phyloP scores from a whole-genome alignment of 1,140 invertebrate species.

The Asbolus verrucosus region DNA sequence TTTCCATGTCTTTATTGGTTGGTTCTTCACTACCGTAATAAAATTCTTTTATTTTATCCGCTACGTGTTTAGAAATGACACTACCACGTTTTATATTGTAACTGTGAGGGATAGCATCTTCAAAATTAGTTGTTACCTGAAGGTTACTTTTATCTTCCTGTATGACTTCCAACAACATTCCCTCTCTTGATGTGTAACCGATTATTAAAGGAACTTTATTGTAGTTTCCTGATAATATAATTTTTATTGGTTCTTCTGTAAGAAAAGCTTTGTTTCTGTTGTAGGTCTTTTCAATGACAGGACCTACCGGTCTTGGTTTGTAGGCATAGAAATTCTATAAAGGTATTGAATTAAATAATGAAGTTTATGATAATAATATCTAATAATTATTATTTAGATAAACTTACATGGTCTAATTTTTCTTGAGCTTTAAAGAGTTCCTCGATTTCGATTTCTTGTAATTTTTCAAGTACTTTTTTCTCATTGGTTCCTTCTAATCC shows the following conservation, averaged over 20 bases:
- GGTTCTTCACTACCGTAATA: constrained; percentile 69
- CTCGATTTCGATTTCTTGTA: constrained; percentile 62
- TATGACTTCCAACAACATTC: constrained; percentile 61
- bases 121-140: constrained; percentile 66
- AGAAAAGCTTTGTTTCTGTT: constrained; percentile 65
- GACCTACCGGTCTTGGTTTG: constrained; percentile 68
- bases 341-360: constrained; percentile 57
- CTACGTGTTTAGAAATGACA: constrained; percentile 64
- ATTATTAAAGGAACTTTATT: constrained; percentile 69
- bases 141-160: constrained; percentile 59
- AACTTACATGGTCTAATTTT: constrained; percentile 61
- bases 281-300: constrained; percentile 67
- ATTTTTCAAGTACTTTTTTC: constrained; percentile 52
- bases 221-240: constrained; percentile 61
- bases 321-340: too few species aligned
- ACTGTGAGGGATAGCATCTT: constrained; percentile 65
- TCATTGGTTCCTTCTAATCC: constrained; percentile 49
- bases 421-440: constrained; percentile 60
- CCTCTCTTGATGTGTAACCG: constrained; percentile 65
- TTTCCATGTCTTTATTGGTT: constrained; percentile 61
- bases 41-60: constrained; percentile 67
- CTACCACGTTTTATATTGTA: constrained; percentile 64
- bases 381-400: constrained; percentile 4
- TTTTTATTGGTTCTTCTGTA: constrained; percentile 66
- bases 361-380: constrained; percentile 7